Conservation (phyloP, 2,113 vertebrate genomes). For the Zonotrichia leucophrys region DNA sequence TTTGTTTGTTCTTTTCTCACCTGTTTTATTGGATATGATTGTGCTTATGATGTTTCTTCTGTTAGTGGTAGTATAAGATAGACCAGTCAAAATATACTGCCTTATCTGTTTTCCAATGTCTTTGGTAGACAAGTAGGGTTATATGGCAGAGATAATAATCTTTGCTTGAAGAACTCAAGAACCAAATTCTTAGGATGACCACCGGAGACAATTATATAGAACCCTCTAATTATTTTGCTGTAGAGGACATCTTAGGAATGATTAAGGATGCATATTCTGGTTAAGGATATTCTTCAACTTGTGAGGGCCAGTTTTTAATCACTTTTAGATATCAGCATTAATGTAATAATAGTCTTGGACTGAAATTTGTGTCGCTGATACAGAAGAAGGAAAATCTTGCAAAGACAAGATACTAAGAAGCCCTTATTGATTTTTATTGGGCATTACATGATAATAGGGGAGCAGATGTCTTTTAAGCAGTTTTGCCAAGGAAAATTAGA, state of each 20-base stretch:
- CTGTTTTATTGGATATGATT: not conserved
- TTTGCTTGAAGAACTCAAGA: not conserved
- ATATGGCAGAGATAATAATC: not conserved
- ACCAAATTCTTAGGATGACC: not conserved
- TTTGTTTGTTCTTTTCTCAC: not conserved
- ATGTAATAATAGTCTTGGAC: not conserved
- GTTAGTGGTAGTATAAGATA: not conserved
- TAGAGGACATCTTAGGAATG: not conserved
- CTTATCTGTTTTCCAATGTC: not conserved
- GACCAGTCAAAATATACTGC: not conserved
- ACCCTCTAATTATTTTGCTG: not conserved
- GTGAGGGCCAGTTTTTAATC: not conserved
- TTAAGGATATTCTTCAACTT: not conserved
- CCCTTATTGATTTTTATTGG: not conserved
- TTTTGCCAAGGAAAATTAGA: not conserved
- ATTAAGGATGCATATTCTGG: not conserved
- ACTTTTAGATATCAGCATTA: not conserved
- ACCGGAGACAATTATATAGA: not conserved
- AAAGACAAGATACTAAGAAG: not conserved
- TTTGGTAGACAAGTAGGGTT: not conserved
- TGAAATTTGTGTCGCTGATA: not conserved
- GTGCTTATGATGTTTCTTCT: not conserved
- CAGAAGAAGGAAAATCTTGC: not conserved
- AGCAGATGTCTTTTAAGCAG: not conserved
- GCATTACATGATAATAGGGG: not conserved